These are phyloP conservation scores for Caenorhabditis japonica DNA, from an alignment of 2,888 invertebrate species.

Conservation along the genomic window DNA sequence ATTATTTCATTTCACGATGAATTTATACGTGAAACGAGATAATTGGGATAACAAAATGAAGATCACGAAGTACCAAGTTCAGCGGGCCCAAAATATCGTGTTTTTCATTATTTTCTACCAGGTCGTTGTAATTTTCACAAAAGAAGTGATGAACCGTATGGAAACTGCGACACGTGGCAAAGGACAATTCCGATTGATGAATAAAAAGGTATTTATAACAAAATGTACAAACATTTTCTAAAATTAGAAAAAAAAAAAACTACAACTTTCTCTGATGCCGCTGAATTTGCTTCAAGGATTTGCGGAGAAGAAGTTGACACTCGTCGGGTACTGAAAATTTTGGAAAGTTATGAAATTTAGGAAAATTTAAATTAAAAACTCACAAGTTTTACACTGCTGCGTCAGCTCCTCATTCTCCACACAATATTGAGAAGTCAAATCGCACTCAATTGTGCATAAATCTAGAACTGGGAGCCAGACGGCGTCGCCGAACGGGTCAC, in stretches of 20 bases:
- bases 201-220: conserved; percentile 22
- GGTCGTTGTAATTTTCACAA: conserved; percentile 50
- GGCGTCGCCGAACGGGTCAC: conserved; percentile 73
- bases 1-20: too few relatives aligned
- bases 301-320: conserved; percentile 48
- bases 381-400: conserved; percentile 72
- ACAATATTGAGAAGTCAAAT: conserved; percentile 68
- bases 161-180: conserved; percentile 48
- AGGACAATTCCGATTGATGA: conserved; percentile 49
- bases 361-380: conserved; percentile 33
- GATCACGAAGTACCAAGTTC: too few relatives aligned
- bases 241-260: not conserved
- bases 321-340: conserved; percentile 57
- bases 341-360: not conserved
- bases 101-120: too few relatives aligned
- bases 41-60: too few relatives aligned
- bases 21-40: too few relatives aligned
- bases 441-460: conserved; percentile 69
- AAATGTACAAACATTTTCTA: not conserved
- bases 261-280: conserved; percentile 19
- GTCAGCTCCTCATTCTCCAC: conserved; percentile 74
- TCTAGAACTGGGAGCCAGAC: conserved; percentile 76
- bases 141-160: conserved; percentile 55
- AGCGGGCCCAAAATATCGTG: too few relatives aligned
- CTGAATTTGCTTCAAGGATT: conserved; percentile 40